Evolutionary conservation across 2,797 vertebrate species (phyloP), one percentile per base, ranked within the genome.

Genomic region (Arrhamphus sclerolepis): DNA sequence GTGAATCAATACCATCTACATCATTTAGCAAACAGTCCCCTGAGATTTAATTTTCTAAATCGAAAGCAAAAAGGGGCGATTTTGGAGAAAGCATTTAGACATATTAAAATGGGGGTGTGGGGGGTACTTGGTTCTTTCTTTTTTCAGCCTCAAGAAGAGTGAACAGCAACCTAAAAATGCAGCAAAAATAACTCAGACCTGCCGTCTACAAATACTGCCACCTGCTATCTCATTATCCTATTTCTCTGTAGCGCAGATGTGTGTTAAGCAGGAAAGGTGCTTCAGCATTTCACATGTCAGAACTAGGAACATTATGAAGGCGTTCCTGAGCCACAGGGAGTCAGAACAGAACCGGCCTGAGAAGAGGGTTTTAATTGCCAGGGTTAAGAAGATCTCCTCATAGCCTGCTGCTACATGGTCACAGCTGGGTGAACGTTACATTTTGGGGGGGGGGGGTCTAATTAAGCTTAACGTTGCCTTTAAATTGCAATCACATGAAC

Each of bases 381-480:
- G 44, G 52, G 70, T 72, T 54, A 56, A 66, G 54, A 60, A 34
- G 57, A 62, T 71, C 52, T 79, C 24, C 68, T 62, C 22, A 9
- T 2, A 41, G 62, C 58, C 46, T 52, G 59, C 62, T 70, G 66
- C 56, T 58, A 49, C 52, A 29, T 51, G 24, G 77, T 61, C 72
- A 78, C 20, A 21, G 69, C 46, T 31, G 28, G 48, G 24, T 24
- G 61, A 66, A 48, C 51, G 38, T 58, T 42, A 41, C 63, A 68
- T 14, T 26, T 51, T 54, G n/a, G n/a, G n/a, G n/a, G n/a, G n/a
- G n/a, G n/a, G n/a, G 49, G 9, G 39, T 72, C 58, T 78, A 80
- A 83, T 80, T 83, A 77, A 78, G 41, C 56, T 65, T 57, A 71
- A 59, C 66, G 61, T 78, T 55, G 41, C 54, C 40, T 22, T 75